Percentiles rank a stretch among this genome's conserved stretches.
These are phyloP conservation scores for Apotomis capreana DNA, from an alignment of 2,888 invertebrate species.

Conservation along the genomic window DNA sequence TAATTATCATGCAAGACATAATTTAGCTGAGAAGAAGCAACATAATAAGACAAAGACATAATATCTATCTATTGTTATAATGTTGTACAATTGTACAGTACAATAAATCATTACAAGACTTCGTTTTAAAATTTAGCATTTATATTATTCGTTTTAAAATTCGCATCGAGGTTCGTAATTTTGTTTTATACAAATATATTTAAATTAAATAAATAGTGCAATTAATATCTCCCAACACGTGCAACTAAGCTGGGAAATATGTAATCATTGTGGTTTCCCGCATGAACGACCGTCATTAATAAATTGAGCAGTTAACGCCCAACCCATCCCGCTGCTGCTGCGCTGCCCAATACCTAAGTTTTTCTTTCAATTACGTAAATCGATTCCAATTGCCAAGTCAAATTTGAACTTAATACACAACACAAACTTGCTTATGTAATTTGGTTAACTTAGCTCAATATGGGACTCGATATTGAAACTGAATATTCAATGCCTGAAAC, in stretches of 20 bases:
- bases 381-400: background rate
- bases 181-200: no score
- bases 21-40: no score
- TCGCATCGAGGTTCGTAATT: no score
- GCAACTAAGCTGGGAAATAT: background rate
- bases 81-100: no score
- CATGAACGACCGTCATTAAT: background rate
- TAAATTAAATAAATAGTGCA: background rate
- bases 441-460: background rate
- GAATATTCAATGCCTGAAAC: background rate
- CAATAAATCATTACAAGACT: no score
- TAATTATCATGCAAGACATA: no score
- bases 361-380: background rate
- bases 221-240: background rate
- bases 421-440: background rate
- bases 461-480: background rate
- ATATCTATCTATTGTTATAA: no score
- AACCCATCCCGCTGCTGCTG: no score
- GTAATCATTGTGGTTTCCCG: background rate
- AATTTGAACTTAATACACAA: background rate
- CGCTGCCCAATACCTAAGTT: no score
- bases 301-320: background rate
- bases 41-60: no score
- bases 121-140: no score
- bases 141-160: no score